phyloP scores from a whole-genome alignment of 2,888 invertebrate species.

The Agriopis marginaria region DNA sequence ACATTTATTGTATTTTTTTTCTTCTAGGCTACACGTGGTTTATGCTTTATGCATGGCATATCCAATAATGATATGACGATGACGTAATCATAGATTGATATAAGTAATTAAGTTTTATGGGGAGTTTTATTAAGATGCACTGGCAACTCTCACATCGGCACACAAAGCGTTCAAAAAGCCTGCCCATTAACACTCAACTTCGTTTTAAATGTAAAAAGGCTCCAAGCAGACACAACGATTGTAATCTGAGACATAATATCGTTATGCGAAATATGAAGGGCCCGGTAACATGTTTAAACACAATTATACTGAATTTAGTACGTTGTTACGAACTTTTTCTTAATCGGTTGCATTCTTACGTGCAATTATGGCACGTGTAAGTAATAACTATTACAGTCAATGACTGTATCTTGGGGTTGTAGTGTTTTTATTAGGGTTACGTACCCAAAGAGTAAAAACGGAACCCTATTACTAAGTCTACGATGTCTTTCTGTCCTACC shows the following conservation, averaged over 20 bases:
- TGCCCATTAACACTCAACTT: conserved; percentile 24
- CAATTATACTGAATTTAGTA: conserved; percentile 48
- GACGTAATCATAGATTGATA: too few species aligned
- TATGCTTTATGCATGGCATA: too few species aligned
- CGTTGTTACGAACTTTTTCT: conserved; percentile 34
- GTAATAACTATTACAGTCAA: conserved; percentile 24
- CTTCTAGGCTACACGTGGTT: too few species aligned
- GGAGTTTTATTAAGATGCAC: neutral
- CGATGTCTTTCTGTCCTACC: too few species aligned
- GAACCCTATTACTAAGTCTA: too few species aligned
- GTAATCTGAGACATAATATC: conserved; percentile 52
- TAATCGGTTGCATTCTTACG: conserved; percentile 28
- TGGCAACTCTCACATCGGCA: neutral
- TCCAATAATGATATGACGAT: too few species aligned
- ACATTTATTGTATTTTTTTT: too few species aligned
- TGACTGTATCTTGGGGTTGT: conserved; percentile 17
- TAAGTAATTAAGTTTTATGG: neutral
- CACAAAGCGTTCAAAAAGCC: conserved; percentile 21
- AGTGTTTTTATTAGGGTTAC: neutral
- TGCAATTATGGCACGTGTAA: conserved; percentile 30
- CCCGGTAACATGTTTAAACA: conserved; percentile 43
- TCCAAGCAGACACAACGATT: conserved; percentile 14
- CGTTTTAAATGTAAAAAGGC: conserved; percentile 27
- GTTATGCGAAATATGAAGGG: conserved; percentile 52
- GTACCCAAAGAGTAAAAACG: too few species aligned